Conservation (phyloP, 2,113 vertebrate genomes). For the Pygoscelis antarcticus region DNA sequence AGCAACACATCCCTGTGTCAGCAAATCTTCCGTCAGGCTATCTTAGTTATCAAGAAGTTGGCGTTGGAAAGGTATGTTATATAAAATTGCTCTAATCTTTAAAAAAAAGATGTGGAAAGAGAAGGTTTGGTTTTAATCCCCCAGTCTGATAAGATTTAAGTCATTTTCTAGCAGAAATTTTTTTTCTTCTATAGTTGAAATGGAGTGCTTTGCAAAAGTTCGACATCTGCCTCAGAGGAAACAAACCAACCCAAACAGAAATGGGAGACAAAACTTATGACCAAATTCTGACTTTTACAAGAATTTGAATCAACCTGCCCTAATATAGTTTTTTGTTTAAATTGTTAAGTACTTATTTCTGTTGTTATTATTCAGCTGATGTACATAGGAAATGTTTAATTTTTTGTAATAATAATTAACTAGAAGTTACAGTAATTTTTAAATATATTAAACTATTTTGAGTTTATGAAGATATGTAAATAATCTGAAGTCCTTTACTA, state of each 20-base stretch:
- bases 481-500: slow-evolving; percentile 62
- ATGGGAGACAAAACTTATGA: neutral
- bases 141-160: neutral
- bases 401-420: neutral
- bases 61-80: slow-evolving; percentile 84
- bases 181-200: neutral
- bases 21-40: slow-evolving; percentile 91
- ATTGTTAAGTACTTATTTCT: neutral
- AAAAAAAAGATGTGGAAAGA: neutral
- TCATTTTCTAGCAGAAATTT: neutral
- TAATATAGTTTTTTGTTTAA: neutral
- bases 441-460: neutral
- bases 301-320: neutral
- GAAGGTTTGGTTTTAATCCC: neutral
- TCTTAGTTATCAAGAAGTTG: slow-evolving; percentile 86
- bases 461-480: slow-evolving; percentile 23
- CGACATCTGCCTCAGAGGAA: neutral
- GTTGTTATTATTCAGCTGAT: neutral
- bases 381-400: neutral
- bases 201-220: neutral
- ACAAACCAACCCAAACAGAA: neutral
- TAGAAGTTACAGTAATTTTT: neutral
- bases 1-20: slow-evolving; percentile 88
- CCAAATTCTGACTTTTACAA: neutral
- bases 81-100: neutral